Evolutionary conservation across 1,140 invertebrate genomes (phyloP).

Genomic region (Pogonomyrmex californicus): DNA sequence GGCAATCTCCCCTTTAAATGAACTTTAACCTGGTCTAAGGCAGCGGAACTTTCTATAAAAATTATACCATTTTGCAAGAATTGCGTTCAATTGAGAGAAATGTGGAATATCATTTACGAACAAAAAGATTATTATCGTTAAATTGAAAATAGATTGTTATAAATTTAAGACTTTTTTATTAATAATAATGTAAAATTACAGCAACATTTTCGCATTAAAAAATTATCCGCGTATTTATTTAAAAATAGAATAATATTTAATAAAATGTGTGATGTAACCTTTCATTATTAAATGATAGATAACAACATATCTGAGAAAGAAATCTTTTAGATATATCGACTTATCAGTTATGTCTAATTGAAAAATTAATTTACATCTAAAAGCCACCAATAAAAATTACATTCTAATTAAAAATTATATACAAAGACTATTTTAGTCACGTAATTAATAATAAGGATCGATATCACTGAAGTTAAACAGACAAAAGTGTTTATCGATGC

Average conservation of each 20-base stretch:
- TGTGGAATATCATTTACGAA: not conserved
- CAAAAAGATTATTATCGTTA: not conserved
- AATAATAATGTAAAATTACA: not conserved
- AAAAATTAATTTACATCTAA: not conserved
- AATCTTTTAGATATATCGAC: not conserved
- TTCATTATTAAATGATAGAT: not conserved
- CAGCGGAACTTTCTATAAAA: not conserved
- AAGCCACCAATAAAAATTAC: conserved; percentile 20
- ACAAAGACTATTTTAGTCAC: not conserved
- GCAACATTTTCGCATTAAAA: not conserved
- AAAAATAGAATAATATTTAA: not conserved
- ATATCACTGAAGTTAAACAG: conserved; percentile 12
- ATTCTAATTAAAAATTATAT: not conserved
- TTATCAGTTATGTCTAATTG: not conserved
- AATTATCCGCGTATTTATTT: not conserved
- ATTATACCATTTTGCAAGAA: not conserved
- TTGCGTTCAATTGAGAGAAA: not conserved
- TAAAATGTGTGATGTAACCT: not conserved
- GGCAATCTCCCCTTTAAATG: conserved; percentile 67
- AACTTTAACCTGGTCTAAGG: conserved; percentile 50
- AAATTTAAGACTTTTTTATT: not conserved
- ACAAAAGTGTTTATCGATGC: conserved; percentile 28
- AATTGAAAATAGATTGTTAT: not conserved
- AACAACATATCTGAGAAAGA: not conserved
- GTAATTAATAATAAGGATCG: conserved; percentile 2